A percentile compares a stretch with the other conserved stretches of the same genome.
phyloP scores from a whole-genome alignment of 2,888 invertebrate genomes.

The Endomychus coccineus region DNA sequence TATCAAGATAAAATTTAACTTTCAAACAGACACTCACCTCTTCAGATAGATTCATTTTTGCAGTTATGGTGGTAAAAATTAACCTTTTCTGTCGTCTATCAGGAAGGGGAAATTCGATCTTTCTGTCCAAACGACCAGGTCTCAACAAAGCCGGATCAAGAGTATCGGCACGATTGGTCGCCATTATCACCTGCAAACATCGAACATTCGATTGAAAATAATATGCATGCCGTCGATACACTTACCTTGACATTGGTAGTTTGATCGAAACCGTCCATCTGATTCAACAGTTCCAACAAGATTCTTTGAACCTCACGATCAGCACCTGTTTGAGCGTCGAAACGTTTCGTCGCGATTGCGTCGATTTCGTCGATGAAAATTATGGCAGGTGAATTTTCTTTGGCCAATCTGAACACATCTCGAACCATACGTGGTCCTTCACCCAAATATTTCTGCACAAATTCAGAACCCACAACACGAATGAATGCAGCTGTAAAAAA shows the following conservation, averaged over 20 bases:
- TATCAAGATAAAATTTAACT: too few relatives aligned
- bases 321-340: slow-evolving; percentile 97
- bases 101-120: slow-evolving; percentile 97
- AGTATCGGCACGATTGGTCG: slow-evolving; percentile 95
- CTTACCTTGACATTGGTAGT: slow-evolving; percentile 97
- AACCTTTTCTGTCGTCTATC: slow-evolving; percentile 88
- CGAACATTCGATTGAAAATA: neutral
- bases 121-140: slow-evolving; percentile 94
- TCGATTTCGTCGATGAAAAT: slow-evolving; percentile 99
- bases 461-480: slow-evolving; percentile 97
- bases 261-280: slow-evolving; percentile 99
- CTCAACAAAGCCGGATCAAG: slow-evolving; percentile 94
- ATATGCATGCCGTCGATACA: too few relatives aligned
- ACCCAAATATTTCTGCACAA: slow-evolving; percentile 98
- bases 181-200: slow-evolving; percentile 67
- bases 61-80: slow-evolving; percentile 95
- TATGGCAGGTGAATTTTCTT: slow-evolving; percentile 98
- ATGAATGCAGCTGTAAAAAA: slow-evolving; percentile 82
- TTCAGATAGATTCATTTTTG: slow-evolving; percentile 95
- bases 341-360: slow-evolving; percentile 97
- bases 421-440: slow-evolving; percentile 99
- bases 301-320: slow-evolving; percentile 98
- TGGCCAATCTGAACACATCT: slow-evolving; percentile 96
- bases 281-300: slow-evolving; percentile 90
- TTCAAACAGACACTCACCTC: slow-evolving; percentile 61